Evolutionary conservation across 2,797 vertebrate species (phyloP).

Genomic region (Catamblyrhynchus diadema): DNA sequence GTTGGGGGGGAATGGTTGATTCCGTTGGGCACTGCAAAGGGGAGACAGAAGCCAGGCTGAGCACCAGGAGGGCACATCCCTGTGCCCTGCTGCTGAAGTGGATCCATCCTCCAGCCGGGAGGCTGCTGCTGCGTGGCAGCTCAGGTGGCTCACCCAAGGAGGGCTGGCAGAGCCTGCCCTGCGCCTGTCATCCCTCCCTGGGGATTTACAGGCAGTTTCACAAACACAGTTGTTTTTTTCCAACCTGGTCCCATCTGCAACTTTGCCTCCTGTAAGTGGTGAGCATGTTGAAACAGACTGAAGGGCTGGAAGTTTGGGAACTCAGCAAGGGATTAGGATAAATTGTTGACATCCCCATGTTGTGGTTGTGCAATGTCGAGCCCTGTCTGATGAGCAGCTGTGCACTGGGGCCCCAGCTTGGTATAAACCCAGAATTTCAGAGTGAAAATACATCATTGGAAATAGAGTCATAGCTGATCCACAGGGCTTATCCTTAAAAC

Average conservation of each 20-base stretch:
- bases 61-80: rapidly evolving
- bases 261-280: background rate
- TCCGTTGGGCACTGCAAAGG: constrained; percentile 88
- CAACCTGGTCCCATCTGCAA: background rate
- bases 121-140: background rate
- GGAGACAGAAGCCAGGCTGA: background rate
- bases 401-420: background rate
- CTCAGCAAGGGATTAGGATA: background rate
- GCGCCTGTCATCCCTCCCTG: rapidly evolving
- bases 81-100: rapidly evolving
- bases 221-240: background rate
- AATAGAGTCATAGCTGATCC: background rate
- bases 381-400: constrained; percentile 33
- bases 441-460: background rate
- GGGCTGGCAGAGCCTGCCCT: background rate
- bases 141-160: rapidly evolving
- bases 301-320: constrained; percentile 15
- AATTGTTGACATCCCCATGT: background rate
- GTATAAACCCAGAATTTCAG: background rate
- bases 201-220: background rate
- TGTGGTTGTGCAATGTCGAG: background rate
- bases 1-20: constrained; percentile 96
- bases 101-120: background rate
- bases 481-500: background rate
- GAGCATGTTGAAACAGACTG: background rate